Conservation (phyloP, 2,888 invertebrate species). For the Hyppa rectilinea region DNA sequence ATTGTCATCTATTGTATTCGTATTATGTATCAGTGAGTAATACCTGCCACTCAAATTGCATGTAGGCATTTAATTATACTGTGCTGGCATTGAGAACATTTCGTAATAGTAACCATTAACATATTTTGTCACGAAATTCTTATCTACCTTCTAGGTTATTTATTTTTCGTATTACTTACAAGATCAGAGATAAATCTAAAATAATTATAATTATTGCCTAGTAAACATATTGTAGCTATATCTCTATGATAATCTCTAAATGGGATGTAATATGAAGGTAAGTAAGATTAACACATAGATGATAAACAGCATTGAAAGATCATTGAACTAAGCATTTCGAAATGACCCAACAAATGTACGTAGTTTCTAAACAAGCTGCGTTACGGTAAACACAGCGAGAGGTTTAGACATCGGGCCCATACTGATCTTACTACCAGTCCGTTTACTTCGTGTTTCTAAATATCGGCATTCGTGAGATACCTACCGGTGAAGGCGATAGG, state of each 20-base stretch:
- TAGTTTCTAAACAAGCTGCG: conserved; percentile 68
- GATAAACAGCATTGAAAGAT: conserved; percentile 67
- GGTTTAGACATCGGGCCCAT: conserved; percentile 82
- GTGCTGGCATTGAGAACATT: conserved; percentile 81
- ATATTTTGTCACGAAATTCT: conserved; percentile 78
- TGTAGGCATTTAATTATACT: conserved; percentile 72
- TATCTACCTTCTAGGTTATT: conserved; percentile 51
- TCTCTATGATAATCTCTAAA: conserved; percentile 48
- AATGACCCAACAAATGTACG: conserved; percentile 61
- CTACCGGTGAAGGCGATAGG: conserved; percentile 77
- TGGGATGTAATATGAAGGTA: conserved; percentile 48
- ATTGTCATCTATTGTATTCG: conserved; percentile 55
- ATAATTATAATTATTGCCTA: conserved; percentile 49
- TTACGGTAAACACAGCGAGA: conserved; percentile 68
- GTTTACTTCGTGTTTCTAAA: conserved; percentile 83
- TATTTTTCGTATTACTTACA: conserved; percentile 42
- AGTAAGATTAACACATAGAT: conserved; percentile 61
- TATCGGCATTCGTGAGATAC: conserved; percentile 81
- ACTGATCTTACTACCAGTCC: conserved; percentile 76
- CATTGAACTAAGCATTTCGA: conserved; percentile 68
- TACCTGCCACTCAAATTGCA: conserved; percentile 78
- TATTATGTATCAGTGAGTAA: conserved; percentile 63
- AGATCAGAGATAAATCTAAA: conserved; percentile 46
- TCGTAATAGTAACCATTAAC: conserved; percentile 75
- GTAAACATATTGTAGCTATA: conserved; percentile 39